Percentiles rank a stretch among this genome's conserved stretches.
Conservation (phyloP, 2,888 invertebrate genomes). For the Megamerina dolium region DNA sequence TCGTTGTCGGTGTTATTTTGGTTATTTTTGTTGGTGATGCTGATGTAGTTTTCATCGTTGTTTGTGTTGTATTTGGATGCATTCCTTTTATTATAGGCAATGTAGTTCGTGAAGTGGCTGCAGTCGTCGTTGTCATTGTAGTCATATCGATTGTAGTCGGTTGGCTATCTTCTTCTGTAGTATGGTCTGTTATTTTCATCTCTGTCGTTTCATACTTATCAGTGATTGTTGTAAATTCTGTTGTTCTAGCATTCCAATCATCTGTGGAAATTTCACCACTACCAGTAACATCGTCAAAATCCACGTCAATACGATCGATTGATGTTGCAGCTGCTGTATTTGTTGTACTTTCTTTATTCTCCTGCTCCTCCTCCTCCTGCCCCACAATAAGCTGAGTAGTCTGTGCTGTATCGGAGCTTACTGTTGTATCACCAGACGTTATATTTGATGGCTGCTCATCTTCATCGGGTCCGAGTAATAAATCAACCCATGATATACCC, state of each 20-base stretch:
- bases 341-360: conserved; percentile 11
- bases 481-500: conserved; percentile 34
- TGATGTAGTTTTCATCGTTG: conserved; percentile 4
- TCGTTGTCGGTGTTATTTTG: background rate
- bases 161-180: background rate
- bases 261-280: conserved; percentile 31
- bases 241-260: too few species aligned
- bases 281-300: conserved; percentile 28
- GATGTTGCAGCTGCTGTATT: conserved; percentile 18
- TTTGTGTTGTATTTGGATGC: conserved; percentile 12
- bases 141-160: conserved; percentile 11
- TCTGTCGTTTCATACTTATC: background rate
- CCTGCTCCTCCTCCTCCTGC: conserved; percentile 8
- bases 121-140: conserved; percentile 1
- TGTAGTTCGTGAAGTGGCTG: too few species aligned
- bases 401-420: conserved; percentile 10
- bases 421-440: background rate
- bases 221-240: conserved; percentile 1
- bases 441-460: conserved; percentile 21
- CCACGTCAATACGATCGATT: conserved; percentile 25
- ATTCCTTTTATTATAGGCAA: background rate
- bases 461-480: conserved; percentile 36
- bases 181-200: background rate
- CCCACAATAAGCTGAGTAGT: background rate
- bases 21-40: background rate